phyloP scores from a whole-genome alignment of 2,888 invertebrate genomes.

The Epistrophe grossulariae region DNA sequence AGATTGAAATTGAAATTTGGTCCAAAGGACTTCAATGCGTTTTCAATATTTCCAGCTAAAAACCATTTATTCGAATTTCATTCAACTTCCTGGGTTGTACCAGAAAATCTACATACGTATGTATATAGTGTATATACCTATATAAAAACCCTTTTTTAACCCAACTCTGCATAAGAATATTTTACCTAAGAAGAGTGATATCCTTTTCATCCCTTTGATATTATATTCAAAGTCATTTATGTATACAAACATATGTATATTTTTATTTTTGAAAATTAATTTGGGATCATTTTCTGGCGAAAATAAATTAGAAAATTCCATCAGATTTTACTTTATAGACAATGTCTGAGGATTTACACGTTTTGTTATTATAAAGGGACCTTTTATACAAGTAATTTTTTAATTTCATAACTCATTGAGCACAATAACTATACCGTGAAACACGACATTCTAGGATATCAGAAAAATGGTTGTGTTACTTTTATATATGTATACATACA shows the following conservation, averaged over 20 bases:
- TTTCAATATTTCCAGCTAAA: slow-evolving; percentile 31
- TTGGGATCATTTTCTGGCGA: slow-evolving; percentile 47
- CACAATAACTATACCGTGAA: slow-evolving; percentile 67
- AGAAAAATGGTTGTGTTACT: not conserved
- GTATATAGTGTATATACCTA: too few species aligned
- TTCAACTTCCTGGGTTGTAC: slow-evolving; percentile 7
- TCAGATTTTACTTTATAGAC: slow-evolving; percentile 35
- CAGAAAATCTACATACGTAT: not conserved
- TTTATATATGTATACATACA: not conserved
- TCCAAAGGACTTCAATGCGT: slow-evolving; percentile 31
- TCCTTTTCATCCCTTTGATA: not conserved
- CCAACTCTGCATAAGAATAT: not conserved
- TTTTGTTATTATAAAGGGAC: not conserved
- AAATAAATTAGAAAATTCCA: slow-evolving; percentile 70
- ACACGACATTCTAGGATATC: slow-evolving; percentile 20
- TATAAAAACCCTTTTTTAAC: not conserved
- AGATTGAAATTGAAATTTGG: slow-evolving; percentile 64
- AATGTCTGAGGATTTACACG: slow-evolving; percentile 1
- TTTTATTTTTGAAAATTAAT: slow-evolving; percentile 59
- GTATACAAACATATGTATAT: not conserved
- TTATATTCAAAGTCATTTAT: slow-evolving; percentile 18
- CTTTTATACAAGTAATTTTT: not conserved
- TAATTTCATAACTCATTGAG: slow-evolving; percentile 83
- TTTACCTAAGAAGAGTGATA: not conserved
- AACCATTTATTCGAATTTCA: slow-evolving; percentile 49